A percentile compares a stretch with the other conserved stretches of the same genome.
Conservation (phyloP, 2,113 vertebrate species). For the Corynorhinus townsendii region DNA sequence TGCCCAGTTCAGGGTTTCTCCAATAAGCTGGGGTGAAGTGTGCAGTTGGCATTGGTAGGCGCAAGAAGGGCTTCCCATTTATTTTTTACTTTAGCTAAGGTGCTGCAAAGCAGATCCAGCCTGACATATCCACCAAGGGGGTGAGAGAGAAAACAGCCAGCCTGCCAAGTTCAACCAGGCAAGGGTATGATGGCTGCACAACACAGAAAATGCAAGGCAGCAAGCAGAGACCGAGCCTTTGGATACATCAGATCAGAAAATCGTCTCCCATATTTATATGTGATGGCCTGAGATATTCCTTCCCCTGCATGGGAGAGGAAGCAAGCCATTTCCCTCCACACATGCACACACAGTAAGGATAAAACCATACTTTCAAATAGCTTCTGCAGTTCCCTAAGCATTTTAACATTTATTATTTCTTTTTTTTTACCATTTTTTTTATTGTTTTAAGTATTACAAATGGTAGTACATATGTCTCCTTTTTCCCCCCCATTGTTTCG, state of each 20-base stretch:
- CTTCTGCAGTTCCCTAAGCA: neutral
- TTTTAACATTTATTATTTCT: constrained; percentile 27
- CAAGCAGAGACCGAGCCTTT: neutral
- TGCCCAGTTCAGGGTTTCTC: neutral
- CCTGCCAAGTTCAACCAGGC: neutral
- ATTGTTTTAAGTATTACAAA: no score
- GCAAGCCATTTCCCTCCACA: neutral
- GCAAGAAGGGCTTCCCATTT: neutral
- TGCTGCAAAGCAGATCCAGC: neutral
- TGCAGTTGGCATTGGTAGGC: fast-evolving
- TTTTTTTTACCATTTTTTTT: no score
- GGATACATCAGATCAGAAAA: neutral
- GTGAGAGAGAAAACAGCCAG: neutral
- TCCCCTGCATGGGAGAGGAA: neutral
- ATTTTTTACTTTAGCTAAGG: neutral
- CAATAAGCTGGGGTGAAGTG: neutral
- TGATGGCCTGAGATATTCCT: neutral
- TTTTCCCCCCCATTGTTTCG: no score
- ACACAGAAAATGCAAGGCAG: neutral
- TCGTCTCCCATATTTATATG: neutral
- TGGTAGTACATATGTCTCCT: no score
- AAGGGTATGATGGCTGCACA: neutral
- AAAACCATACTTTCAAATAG: neutral
- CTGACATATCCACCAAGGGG: neutral
- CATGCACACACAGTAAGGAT: neutral